Conservation (phyloP, 2,888 invertebrate species). For the Leptopterna dolabrata region DNA sequence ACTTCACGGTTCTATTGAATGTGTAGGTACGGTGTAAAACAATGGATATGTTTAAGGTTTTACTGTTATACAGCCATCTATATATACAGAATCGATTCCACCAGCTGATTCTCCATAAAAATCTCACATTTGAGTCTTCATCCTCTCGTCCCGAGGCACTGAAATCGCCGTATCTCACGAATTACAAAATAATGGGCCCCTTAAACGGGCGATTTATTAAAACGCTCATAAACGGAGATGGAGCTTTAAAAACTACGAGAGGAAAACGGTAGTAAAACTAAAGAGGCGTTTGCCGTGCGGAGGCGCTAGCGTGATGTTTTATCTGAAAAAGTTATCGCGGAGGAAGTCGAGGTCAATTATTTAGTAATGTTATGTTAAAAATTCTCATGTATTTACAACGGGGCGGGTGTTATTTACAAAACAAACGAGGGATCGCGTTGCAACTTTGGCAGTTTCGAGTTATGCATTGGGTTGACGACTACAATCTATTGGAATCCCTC, state of each 20-base stretch:
- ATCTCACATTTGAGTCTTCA: no score
- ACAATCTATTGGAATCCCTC: no score
- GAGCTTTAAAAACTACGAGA: conserved; percentile 16
- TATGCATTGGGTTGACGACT: no score
- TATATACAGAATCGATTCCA: no score
- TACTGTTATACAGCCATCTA: no score
- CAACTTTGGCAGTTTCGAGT: no score
- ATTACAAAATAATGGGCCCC: background rate
- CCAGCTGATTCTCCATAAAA: no score
- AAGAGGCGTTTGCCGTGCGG: background rate
- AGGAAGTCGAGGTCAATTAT: conserved; percentile 47
- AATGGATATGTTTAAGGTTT: no score
- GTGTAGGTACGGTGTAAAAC: no score
- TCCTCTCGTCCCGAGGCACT: no score
- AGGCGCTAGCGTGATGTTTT: conserved; percentile 47
- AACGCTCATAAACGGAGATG: conserved; percentile 25
- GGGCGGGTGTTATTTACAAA: background rate
- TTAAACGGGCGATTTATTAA: background rate
- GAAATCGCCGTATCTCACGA: background rate
- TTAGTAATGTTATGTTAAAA: conserved; percentile 32
- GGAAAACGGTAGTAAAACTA: conserved; percentile 17
- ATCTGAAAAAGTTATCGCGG: conserved; percentile 31
- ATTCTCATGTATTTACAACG: conserved; percentile 8
- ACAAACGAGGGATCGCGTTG: background rate
- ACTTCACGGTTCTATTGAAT: no score